Base-by-base conservation (phyloP, 2,113 vertebrate genomes). In the Chlamydotis undulata region DNA sequence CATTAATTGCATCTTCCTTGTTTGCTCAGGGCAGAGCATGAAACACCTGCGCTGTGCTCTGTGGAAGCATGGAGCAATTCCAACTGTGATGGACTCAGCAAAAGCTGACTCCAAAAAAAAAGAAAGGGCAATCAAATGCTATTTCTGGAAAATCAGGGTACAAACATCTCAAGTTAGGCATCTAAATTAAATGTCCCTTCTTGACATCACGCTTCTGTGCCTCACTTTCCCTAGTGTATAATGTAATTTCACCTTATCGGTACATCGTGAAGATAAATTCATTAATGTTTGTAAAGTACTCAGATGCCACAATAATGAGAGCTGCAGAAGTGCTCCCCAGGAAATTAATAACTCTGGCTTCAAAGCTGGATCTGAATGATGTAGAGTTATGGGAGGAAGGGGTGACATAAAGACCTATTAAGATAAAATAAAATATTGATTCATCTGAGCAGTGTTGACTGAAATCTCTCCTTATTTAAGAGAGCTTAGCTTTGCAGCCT, bases 281-380 rank as follows among this genome's bases (percentile, higher is more conserved):
- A 91, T 95, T 88, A 80, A 88, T 70, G 68, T 94, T 90, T 93
- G 84, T 70, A 33, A 93, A 93, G 85, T 43, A 47, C 82, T 93
- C 0, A 1, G 82, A 80, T 86, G 41, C 70, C 0, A 0, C 88
- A 95, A 85, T 95, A 96, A 96, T 83, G 84, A 94, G 68, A 94
- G 71, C 64, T 1, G 0, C 52, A 78, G 71, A 93, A 95, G 60
- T 55, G 85, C 85, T 96, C 92, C 64, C 71, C 82, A 81, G 85
- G 90, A 97, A 95, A 95, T 93, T 90, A 96, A 94, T 95, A 93
- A 94, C 64, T 85, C 59, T 79, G 50, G 59, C 60, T 88, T 90
- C 92, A 83, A 80, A 90, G 75, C 35, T 77, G 68, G 43, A 69
- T 80, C 45, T 63, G 87, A 94, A 86, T 93, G 93, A 96, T 91